These are phyloP conservation scores for Argynnis bischoffii DNA, from an alignment of 2,888 invertebrate species.

Conservation along the genomic window DNA sequence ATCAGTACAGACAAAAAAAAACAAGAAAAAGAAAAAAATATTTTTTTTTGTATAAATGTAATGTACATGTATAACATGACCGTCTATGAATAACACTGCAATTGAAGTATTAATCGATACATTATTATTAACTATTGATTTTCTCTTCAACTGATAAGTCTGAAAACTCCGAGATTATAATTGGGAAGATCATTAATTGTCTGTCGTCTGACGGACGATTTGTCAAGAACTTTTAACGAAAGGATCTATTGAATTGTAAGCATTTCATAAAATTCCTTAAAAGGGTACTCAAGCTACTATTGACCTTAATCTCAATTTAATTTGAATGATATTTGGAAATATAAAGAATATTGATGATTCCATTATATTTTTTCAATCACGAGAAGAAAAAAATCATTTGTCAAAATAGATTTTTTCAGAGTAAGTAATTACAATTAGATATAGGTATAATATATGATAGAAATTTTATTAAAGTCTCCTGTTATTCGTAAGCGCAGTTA, in stretches of 20 bases:
- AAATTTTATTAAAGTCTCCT: too few species aligned
- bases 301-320: slow-evolving; percentile 11
- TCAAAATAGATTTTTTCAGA: too few species aligned
- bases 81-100: too few species aligned
- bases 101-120: background rate
- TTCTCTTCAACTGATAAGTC: slow-evolving; percentile 23
- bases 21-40: too few species aligned
- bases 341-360: background rate
- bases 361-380: too few species aligned
- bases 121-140: slow-evolving; percentile 22
- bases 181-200: slow-evolving; percentile 36
- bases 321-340: background rate
- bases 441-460: background rate
- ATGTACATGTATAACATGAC: too few species aligned
- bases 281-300: slow-evolving; percentile 1
- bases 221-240: slow-evolving; percentile 25
- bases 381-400: background rate
- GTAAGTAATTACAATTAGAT: background rate
- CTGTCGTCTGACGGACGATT: slow-evolving; percentile 19
- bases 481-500: too few species aligned
- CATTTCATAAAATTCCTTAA: slow-evolving; percentile 23
- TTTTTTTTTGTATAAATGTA: too few species aligned
- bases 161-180: slow-evolving; percentile 25
- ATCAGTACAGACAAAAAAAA: too few species aligned
- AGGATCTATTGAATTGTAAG: slow-evolving; percentile 30